phyloP scores from a whole-genome alignment of 2,797 vertebrate genomes.

The Epinephelus coioides region DNA sequence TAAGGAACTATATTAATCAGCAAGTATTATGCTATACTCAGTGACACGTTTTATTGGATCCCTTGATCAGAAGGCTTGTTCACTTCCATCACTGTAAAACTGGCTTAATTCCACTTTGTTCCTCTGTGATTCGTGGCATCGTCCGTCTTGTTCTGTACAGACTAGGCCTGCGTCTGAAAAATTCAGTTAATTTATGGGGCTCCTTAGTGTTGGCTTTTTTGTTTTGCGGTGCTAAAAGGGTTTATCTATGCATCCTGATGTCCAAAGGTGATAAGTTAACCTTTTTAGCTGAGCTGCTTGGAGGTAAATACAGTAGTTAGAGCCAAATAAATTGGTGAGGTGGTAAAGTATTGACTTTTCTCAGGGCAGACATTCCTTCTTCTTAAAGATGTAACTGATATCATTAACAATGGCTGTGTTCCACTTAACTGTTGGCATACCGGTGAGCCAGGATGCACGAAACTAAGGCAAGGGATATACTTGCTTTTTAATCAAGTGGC shows the following conservation, averaged over 20 bases:
- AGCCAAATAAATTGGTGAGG: background rate
- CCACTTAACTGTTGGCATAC: background rate
- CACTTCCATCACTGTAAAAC: constrained; percentile 5
- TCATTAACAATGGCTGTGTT: background rate
- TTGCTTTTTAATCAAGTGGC: too few species aligned
- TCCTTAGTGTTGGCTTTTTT: background rate
- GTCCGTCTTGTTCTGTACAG: constrained; percentile 5
- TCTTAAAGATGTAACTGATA: background rate
- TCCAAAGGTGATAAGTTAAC: background rate
- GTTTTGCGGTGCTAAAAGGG: background rate
- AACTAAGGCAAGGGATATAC: background rate
- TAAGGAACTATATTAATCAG: background rate
- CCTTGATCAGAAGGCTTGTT: constrained; percentile 12
- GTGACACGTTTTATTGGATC: background rate
- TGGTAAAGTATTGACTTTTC: background rate
- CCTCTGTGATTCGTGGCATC: constrained; percentile 1
- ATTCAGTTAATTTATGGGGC: background rate
- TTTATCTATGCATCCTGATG: background rate
- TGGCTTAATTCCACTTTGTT: constrained; percentile 7
- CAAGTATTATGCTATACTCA: background rate
- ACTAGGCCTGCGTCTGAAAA: background rate
- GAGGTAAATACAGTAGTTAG: background rate
- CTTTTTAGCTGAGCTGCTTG: background rate
- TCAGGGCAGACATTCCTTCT: background rate
- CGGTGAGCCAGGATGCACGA: background rate